Conservation (phyloP, 2,113 vertebrate species). For the Callaeas wilsoni region DNA sequence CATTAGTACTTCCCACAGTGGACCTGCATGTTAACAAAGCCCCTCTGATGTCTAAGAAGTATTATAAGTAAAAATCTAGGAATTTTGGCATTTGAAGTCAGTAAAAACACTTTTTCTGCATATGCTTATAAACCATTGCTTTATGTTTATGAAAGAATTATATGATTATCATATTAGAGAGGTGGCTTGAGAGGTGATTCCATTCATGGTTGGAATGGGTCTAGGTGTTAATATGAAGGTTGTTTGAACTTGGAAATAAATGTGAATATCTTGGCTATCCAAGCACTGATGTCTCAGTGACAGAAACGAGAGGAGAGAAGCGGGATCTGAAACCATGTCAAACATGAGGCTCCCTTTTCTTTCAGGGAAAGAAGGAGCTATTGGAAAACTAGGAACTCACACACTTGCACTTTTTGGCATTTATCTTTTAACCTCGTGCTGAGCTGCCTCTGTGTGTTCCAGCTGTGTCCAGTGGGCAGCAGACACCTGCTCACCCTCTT, state of each 20-base stretch:
- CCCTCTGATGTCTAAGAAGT: neutral
- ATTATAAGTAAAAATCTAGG: neutral
- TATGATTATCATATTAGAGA: neutral
- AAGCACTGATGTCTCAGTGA: neutral
- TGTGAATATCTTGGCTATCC: neutral
- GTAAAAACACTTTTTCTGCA: neutral
- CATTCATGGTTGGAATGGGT: neutral
- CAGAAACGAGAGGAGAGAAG: neutral
- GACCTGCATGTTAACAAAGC: neutral
- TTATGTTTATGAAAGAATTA: neutral
- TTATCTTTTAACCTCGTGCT: neutral
- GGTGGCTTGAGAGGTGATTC: neutral
- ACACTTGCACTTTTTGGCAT: neutral
- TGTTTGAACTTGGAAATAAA: neutral
- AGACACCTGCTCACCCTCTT: neutral
- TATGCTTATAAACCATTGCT: accelerated
- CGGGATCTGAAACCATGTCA: neutral
- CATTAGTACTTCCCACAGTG: neutral
- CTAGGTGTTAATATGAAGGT: neutral
- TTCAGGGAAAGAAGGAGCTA: neutral
- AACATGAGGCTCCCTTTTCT: neutral
- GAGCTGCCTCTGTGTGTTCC: neutral
- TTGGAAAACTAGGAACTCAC: neutral
- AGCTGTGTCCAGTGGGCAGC: neutral
- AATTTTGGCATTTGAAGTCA: neutral